Evolutionary conservation across 2,888 invertebrate species (phyloP).

Genomic region (Cataglyphis rosenhaueri): DNA sequence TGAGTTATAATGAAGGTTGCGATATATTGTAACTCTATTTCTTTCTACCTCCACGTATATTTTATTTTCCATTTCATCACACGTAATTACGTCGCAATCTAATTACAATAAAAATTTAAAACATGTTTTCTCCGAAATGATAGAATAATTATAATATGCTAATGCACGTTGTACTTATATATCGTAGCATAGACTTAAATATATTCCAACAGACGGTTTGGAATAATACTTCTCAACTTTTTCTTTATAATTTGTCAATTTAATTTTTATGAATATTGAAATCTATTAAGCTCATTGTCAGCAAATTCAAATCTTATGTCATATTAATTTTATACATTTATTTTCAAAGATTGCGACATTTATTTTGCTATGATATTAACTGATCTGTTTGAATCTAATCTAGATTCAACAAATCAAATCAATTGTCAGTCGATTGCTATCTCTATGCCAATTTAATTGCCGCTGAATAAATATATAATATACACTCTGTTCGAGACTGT

Average conservation of each 20-base stretch:
- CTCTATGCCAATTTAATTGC: background rate
- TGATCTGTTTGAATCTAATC: background rate
- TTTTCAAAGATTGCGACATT: background rate
- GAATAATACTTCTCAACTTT: background rate
- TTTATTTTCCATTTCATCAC: constrained; percentile 3
- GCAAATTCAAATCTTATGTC: background rate
- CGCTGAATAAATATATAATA: background rate
- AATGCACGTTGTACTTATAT: background rate
- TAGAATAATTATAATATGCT: background rate
- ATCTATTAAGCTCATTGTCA: background rate
- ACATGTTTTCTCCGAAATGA: background rate
- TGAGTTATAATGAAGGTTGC: background rate
- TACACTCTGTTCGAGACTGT: background rate
- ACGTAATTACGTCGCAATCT: constrained; percentile 3
- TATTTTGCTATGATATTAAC: background rate
- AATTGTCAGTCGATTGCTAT: background rate
- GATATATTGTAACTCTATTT: constrained; percentile 10
- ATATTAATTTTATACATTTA: background rate
- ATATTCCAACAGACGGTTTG: background rate
- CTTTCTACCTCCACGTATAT: background rate
- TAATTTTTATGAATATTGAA: background rate
- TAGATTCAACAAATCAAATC: background rate
- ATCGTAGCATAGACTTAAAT: background rate
- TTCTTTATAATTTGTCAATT: background rate
- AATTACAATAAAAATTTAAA: background rate